Base-by-base conservation (phyloP, 2,113 vertebrate genomes). In the Odontophorus gujanensis region DNA sequence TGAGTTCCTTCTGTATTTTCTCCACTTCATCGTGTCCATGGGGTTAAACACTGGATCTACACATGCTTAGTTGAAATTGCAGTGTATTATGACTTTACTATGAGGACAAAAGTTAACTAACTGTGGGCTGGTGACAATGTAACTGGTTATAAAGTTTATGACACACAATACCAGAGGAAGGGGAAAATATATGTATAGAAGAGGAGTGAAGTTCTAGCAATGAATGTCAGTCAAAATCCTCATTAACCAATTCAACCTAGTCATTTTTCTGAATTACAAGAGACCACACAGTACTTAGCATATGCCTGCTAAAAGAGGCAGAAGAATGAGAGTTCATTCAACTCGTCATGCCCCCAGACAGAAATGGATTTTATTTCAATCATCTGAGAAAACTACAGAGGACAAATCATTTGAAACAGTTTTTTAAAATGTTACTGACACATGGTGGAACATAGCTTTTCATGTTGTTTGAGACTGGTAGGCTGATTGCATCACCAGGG, bases 111-210 rank as follows among this genome's bases (percentile, higher is more conserved):
- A 91, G 61, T 59, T 89, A 85, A 59, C 30, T 81, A 57, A 67
- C n/a, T 66, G 42, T 57, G 55, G 38, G n/a, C 51, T 89, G 62
- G 17, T 66, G 36, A 82, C 66, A 73, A 76, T 71, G 76, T 84
- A 66, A 84, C 58, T 65, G 79, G 76, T 81, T 87, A 76, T 66
- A 96, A 94, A 74, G 38, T 66, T 94, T 93, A 92, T 0, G 7
- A 57, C 59, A 80, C 25, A 40, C 25, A 84, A 51, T 55, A 83
- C 58, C 51, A 68, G 66, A 90, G 67, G 76, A 82, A 67, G 62
- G 84, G 62, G 59, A 80, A 90, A 85, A 88, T 42, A 21, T 14
- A 30, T 6, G 11, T 62, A 19, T 88, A 67, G 71, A 83, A 90
- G 50, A 77, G 40, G n/a, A 95, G 92, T 91, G 3, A 76, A 72